Evolutionary conservation across 2,113 vertebrate genomes (phyloP), one percentile per base, ranked within the genome.

Genomic region (Siphamia tubifer): DNA sequence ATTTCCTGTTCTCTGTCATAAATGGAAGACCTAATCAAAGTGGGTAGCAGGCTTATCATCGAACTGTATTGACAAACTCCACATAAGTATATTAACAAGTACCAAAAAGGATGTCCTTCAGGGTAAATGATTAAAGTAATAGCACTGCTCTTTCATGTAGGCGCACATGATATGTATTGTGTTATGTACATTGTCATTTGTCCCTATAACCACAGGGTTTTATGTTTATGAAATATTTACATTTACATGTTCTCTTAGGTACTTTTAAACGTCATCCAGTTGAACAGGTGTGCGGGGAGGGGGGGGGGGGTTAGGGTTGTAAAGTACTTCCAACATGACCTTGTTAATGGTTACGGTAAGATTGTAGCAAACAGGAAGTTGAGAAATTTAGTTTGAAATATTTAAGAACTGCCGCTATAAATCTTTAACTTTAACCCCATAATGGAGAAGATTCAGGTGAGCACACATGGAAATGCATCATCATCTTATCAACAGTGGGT

Each of bases 341-440:
- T 5, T 19, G 21, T 80, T 40, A 60, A 48, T 52, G 42, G 32
- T 66, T 73, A 67, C 2, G 0, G 28, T 77, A 24, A 20, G n/a
- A 11, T 19, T 7, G 13, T 8, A 16, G 20, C 6, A 40, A 62
- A 69, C 13, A 38, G 49, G 63, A 74, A 68, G 72, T 53, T 53
- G 43, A 19, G 67, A 60, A 69, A 54, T 43, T 39, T 60, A 47
- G 30, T 16, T 24, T 3, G 16, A 44, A 10, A n/a, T n/a, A 15
- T 58, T 64, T 69, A 11, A 51, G 34, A 13, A 27, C 1, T 12
- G 16, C 9, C 4, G 30, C 35, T 52, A 61, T 69, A 28, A 20
- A 57, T 7, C 15, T 36, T 15, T 1, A 8, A 9, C 17, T 12
- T 38, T 11, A 25, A 42, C 39, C 34, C 16, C n/a, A 17, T 7